These are phyloP conservation scores for Odiellus spinosus DNA, from an alignment of 2,888 invertebrate species.

Conservation along the genomic window DNA sequence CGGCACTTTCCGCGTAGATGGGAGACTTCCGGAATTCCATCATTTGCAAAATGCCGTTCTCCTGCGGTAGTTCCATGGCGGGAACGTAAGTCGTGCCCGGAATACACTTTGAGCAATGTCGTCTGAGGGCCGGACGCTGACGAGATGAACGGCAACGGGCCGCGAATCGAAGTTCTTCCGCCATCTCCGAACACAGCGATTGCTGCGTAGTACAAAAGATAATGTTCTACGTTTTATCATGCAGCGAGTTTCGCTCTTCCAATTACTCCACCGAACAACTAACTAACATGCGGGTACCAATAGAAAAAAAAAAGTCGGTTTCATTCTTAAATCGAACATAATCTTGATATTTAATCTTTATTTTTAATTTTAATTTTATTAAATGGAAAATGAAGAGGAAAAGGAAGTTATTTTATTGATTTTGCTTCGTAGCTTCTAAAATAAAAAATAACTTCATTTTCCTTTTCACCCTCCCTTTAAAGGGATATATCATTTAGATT, in stretches of 20 bases:
- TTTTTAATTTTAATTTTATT: too few relatives aligned
- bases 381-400: too few relatives aligned
- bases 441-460: too few relatives aligned
- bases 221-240: neutral
- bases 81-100: conserved; percentile 38
- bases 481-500: too few relatives aligned
- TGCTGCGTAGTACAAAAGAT: conserved; percentile 37
- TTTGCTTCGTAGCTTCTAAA: too few relatives aligned
- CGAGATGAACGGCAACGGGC: conserved; percentile 60
- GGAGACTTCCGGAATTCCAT: conserved; percentile 18
- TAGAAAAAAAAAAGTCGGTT: too few relatives aligned
- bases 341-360: too few relatives aligned
- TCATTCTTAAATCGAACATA: too few relatives aligned
- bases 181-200: conserved; percentile 87
- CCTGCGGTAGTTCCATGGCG: conserved; percentile 17
- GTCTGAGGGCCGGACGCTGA: conserved; percentile 58
- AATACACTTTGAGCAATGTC: conserved; percentile 58
- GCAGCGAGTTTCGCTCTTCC: neutral
- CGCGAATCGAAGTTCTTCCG: conserved; percentile 76
- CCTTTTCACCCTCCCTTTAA: too few relatives aligned
- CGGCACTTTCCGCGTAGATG: conserved; percentile 15
- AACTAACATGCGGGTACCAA: too few relatives aligned
- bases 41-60: conserved; percentile 18
- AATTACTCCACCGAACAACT: neutral
- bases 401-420: too few relatives aligned